Evolutionary conservation across 2,888 invertebrate species (phyloP).

Genomic region (Pheosia tremula): DNA sequence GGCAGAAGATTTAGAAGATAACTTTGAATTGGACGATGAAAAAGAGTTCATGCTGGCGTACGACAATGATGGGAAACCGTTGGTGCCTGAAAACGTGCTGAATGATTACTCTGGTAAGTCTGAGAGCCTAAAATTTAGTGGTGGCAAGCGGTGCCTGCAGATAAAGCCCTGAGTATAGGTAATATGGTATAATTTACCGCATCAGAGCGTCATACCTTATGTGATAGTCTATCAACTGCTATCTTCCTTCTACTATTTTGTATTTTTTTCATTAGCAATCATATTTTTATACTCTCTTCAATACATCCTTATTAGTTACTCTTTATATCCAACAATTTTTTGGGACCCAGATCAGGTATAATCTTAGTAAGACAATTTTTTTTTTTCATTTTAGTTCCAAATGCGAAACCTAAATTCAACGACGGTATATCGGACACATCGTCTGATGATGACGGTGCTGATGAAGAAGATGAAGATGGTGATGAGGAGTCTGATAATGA

Average conservation of each 20-base stretch:
- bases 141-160: no score
- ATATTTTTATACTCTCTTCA: no score
- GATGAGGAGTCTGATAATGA: constrained; percentile 36
- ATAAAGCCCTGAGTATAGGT: no score
- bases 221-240: no score
- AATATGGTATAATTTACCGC: no score
- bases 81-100: constrained; percentile 70
- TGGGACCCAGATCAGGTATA: no score
- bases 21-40: constrained; percentile 86
- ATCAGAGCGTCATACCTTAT: no score
- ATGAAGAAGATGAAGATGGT: constrained; percentile 54
- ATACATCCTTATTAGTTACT: no score
- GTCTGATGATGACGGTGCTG: constrained; percentile 54
- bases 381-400: constrained; percentile 61
- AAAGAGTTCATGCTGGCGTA: constrained; percentile 77
- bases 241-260: no score
- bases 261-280: no score
- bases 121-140: not conserved
- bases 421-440: constrained; percentile 74
- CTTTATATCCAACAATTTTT: no score
- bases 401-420: constrained; percentile 67
- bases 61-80: constrained; percentile 76
- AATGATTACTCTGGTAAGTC: constrained; percentile 68
- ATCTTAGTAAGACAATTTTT: not conserved
- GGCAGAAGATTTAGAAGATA: constrained; percentile 95